These are phyloP conservation scores for Scaptomyza cyrtandrae DNA, from an alignment of 2,888 invertebrate species.

Conservation along the genomic window DNA sequence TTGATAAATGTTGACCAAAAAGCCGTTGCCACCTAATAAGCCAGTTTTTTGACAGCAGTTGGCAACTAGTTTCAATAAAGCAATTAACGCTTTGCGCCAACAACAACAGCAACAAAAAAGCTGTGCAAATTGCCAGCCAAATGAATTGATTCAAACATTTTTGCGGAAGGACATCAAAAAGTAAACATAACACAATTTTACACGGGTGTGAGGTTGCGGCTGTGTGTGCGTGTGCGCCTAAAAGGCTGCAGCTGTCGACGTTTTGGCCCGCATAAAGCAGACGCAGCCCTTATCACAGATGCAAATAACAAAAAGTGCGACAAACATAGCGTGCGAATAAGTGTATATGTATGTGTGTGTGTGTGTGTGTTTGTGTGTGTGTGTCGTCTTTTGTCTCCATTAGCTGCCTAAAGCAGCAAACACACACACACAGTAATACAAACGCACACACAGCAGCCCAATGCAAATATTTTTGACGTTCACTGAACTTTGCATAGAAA, in stretches of 20 bases:
- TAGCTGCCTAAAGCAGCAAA: conserved; percentile 41
- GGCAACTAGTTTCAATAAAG: conserved; percentile 75
- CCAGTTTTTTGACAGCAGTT: conserved; percentile 54
- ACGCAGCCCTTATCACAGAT: conserved; percentile 73
- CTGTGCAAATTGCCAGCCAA: conserved; percentile 61
- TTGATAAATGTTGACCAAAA: conserved; percentile 59
- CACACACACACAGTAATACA: conserved; percentile 12
- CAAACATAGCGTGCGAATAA: conserved; percentile 55
- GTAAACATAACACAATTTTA: conserved; percentile 68
- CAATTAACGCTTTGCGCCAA: conserved; percentile 66
- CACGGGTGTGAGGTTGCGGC: conserved; percentile 17
- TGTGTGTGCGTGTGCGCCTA: conserved; percentile 47
- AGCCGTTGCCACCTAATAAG: conserved; percentile 73
- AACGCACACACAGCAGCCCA: conserved; percentile 45
- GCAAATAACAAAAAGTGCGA: conserved; percentile 74
- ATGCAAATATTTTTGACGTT: conserved; percentile 81
- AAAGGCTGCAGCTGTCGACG: conserved; percentile 73
- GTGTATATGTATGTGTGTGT: conserved; percentile 1
- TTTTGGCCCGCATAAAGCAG: conserved; percentile 76
- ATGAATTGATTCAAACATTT: conserved; percentile 77
- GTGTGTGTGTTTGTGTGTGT: conserved; percentile 10
- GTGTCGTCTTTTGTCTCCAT: conserved; percentile 9
- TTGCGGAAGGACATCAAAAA: conserved; percentile 71
- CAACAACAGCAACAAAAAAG: conserved; percentile 38
- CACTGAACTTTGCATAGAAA: conserved; percentile 81